These are phyloP conservation scores for Gymnoscopelus microlampas DNA, from an alignment of 2,797 vertebrate species.

Conservation along the genomic window DNA sequence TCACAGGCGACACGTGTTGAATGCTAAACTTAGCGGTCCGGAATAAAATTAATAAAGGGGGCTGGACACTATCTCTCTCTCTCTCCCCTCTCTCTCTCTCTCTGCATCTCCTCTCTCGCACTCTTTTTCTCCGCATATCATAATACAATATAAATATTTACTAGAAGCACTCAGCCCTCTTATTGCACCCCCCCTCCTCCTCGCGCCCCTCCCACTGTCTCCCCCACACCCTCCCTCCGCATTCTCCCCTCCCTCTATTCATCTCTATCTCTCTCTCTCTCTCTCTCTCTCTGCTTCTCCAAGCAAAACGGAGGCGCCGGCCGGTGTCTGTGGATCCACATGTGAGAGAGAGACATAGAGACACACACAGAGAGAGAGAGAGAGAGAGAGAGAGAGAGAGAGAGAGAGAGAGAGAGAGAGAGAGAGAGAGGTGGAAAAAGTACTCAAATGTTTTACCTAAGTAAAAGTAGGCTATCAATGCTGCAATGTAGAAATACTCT, in stretches of 20 bases:
- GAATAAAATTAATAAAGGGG: slow-evolving; percentile 85
- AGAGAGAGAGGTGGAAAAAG: too few species aligned
- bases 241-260: slow-evolving; percentile 39
- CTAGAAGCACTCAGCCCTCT: slow-evolving; percentile 82
- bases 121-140: slow-evolving; percentile 75
- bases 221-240: slow-evolving; percentile 38
- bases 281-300: slow-evolving; percentile 80
- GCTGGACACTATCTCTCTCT: slow-evolving; percentile 70
- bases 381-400: not conserved
- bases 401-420: too few species aligned
- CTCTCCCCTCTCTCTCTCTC: slow-evolving; percentile 42
- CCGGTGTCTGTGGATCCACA: slow-evolving; percentile 74
- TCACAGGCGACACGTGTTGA: slow-evolving; percentile 89
- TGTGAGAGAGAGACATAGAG: slow-evolving; percentile 59
- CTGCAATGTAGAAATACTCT: too few species aligned
- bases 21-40: slow-evolving; percentile 89
- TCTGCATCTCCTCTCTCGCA: slow-evolving; percentile 19
- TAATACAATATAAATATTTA: slow-evolving; percentile 90
- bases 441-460: too few species aligned
- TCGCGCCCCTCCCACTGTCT: slow-evolving; percentile 34
- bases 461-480: too few species aligned
- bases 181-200: slow-evolving; percentile 52
- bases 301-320: slow-evolving; percentile 77
- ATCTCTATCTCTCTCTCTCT: slow-evolving; percentile 55
- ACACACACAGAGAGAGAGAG: not conserved